These are phyloP conservation scores for Actinemys pallida DNA, from an alignment of 2,113 vertebrate species.

Conservation along the genomic window DNA sequence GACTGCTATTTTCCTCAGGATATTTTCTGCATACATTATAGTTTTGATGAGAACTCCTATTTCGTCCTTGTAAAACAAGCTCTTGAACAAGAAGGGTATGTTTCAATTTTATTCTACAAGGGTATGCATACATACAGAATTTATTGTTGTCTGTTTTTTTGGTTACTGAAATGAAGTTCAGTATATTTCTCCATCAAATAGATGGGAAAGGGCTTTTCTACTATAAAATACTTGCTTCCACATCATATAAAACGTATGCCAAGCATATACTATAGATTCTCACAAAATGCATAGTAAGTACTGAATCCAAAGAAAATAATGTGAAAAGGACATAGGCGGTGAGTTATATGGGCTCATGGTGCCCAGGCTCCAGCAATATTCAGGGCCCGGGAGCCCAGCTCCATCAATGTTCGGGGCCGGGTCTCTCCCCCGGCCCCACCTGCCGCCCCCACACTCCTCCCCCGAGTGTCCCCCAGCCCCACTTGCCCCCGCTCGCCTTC, in stretches of 20 bases:
- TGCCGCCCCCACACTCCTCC: no score
- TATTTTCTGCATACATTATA: not conserved
- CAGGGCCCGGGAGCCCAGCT: no score
- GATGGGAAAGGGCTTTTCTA: not conserved
- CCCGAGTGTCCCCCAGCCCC: no score
- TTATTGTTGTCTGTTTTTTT: not conserved
- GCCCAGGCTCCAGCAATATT: no score
- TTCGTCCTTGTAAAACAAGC: conserved; percentile 12
- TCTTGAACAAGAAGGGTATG: not conserved
- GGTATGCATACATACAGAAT: not conserved
- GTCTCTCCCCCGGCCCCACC: no score
- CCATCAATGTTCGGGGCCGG: no score
- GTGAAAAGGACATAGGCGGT: not conserved
- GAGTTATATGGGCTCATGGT: no score
- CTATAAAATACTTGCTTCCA: not conserved
- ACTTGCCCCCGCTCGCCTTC: no score
- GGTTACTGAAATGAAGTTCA: not conserved
- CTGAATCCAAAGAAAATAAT: not conserved
- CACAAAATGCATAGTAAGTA: not conserved
- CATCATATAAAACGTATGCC: not conserved
- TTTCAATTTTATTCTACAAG: not conserved
- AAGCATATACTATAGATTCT: not conserved
- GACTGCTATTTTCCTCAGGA: not conserved
- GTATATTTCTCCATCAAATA: not conserved
- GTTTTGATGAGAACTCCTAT: not conserved